These are phyloP conservation scores for Chrysaora quinquecirrha DNA, from an alignment of 30 jellyfish, hydroid and myxozoan genomes.

Conservation along the genomic window DNA sequence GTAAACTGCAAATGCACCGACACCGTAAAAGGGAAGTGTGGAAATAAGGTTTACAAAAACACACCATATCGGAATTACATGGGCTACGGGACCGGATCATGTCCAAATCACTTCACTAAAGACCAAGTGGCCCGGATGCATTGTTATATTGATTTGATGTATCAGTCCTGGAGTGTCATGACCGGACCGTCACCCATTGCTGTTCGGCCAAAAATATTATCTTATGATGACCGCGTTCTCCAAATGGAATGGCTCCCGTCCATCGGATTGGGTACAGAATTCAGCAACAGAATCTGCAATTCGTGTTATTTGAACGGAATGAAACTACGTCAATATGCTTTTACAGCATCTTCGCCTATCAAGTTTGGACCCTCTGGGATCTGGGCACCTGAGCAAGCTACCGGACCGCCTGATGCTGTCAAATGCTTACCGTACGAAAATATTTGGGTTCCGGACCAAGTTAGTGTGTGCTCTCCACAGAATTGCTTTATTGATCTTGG, in stretches of 20 bases:
- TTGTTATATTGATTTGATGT: slow-evolving; percentile 75
- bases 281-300: slow-evolving; percentile 46
- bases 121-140: slow-evolving; percentile 98
- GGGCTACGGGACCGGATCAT: slow-evolving; percentile 76
- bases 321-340: slow-evolving; percentile 61
- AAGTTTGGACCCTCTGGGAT: neutral
- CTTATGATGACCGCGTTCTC: slow-evolving; percentile 19
- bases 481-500: slow-evolving; percentile 57
- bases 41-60: slow-evolving; percentile 39
- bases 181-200: slow-evolving; percentile 82
- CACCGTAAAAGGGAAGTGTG: slow-evolving; percentile 23
- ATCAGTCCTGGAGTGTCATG: slow-evolving; percentile 62
- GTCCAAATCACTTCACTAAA: slow-evolving; percentile 78
- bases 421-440: slow-evolving; percentile 41
- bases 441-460: slow-evolving; percentile 56
- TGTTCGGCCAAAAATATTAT: slow-evolving; percentile 72
- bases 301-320: slow-evolving; percentile 37
- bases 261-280: slow-evolving; percentile 63
- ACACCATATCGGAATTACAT: slow-evolving; percentile 81
- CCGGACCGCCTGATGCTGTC: slow-evolving; percentile 92
- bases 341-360: slow-evolving; percentile 35
- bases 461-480: neutral
- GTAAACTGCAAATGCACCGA: slow-evolving; percentile 60
- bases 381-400: slow-evolving; percentile 56
- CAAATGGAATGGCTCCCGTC: slow-evolving; percentile 84